Base-by-base conservation (phyloP, 2,113 vertebrate species). In the Talpa occidentalis region DNA sequence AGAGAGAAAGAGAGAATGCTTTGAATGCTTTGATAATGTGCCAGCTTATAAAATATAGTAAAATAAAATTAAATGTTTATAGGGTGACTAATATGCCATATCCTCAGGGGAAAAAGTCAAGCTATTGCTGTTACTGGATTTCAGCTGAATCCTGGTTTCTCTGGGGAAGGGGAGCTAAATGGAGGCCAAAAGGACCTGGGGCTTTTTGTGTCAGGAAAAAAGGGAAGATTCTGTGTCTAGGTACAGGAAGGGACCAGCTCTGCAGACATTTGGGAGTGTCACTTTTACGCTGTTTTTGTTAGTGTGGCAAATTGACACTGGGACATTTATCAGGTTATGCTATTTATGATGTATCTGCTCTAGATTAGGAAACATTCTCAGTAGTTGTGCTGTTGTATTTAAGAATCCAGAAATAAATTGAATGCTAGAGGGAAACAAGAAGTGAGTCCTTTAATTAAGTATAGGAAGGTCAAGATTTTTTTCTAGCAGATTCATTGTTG, bases 31-130 rank as follows among this genome's bases (percentile, higher is more conserved):
- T 80, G 85, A 95, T 93, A 82, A 88, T 40, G 79, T 82, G 92
- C 92, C 94, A 96, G 64, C 81, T 94, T 96, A 88, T 95, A 91
- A 96, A 95, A 78, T 88, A 76, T 40, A 47, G 67, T 32, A 73
- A 96, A 95, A 94, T 95, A 95, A 91, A 94, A 94, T 92, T 24
- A 82, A 90, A 94, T 35, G 67, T 94, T 97, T 94, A 91, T 77
- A 76, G 85, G 78, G 73, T 92, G 90, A 93, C 85, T 95, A 95
- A 96, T 84, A 40, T 0, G 0, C 73, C 78, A 74, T 59, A 54
- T 70, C 84, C 81, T 15, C 64, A 22, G 77, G 64, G 94, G 62
- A 70, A 60, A 77, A 81, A 70, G 81, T 78, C 81, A 82, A 94
- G 42, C 28, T 62, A 35, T 95, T 64, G 70, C 66, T 8, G 0